These are phyloP conservation scores for Catocala nupta DNA, from an alignment of 2,888 invertebrate genomes.

Conservation along the genomic window DNA sequence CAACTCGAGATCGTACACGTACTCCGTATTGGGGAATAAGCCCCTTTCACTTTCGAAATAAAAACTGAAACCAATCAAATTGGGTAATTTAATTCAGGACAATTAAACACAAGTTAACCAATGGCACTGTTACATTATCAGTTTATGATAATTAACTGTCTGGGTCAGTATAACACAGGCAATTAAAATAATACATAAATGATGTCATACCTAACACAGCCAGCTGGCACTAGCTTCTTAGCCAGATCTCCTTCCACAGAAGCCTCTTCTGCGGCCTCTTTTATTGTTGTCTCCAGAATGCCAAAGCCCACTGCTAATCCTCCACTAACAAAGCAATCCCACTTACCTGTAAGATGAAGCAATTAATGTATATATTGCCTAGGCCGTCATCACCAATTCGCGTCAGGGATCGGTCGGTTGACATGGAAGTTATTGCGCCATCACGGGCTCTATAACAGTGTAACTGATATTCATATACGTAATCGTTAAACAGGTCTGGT, in stretches of 20 bases:
- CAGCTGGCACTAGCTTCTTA: slow-evolving; percentile 91
- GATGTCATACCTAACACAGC: slow-evolving; percentile 91
- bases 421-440: too few relatives aligned
- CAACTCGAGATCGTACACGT: slow-evolving; percentile 96
- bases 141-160: too few relatives aligned
- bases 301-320: slow-evolving; percentile 96
- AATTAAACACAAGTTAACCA: not conserved
- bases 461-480: too few relatives aligned
- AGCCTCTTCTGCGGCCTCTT: slow-evolving; percentile 98
- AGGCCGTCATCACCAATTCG: too few relatives aligned
- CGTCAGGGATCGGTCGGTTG: too few relatives aligned
- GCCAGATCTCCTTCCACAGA: slow-evolving; percentile 94
- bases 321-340: slow-evolving; percentile 98
- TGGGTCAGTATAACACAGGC: not conserved
- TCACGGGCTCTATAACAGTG: too few relatives aligned
- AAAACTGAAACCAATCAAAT: slow-evolving; percentile 87
- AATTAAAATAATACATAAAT: not conserved
- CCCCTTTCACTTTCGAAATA: slow-evolving; percentile 97
- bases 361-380: not conserved
- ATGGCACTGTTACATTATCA: not conserved
- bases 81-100: not conserved
- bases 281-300: slow-evolving; percentile 95
- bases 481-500: too few relatives aligned
- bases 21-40: slow-evolving; percentile 97
- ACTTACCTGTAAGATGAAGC: slow-evolving; percentile 88